Percentiles rank a stretch among this genome's conserved stretches.
phyloP scores from a whole-genome alignment of 30 jellyfish, hydroid and myxozoan genomes.

The Phacellophora camtschatica region DNA sequence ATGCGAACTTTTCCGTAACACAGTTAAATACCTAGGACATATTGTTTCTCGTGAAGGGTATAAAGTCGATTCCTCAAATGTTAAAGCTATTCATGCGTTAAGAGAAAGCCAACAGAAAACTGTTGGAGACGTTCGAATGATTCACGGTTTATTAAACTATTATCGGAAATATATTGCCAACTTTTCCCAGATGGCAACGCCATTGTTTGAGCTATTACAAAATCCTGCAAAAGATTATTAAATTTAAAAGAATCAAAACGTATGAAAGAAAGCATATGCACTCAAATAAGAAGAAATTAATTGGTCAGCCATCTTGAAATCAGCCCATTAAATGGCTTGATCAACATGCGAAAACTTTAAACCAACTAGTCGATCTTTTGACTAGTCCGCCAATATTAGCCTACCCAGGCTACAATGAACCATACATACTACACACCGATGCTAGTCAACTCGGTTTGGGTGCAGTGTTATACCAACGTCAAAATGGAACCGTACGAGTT shows the following conservation, averaged over 20 bases:
- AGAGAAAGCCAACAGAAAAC: constrained; percentile 1
- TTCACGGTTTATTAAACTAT: constrained; percentile 14
- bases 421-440: constrained; percentile 51
- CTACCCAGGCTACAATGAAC: constrained; percentile 40
- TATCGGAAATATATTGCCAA: constrained; percentile 20
- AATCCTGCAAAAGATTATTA: constrained; percentile 12
- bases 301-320: constrained; percentile 1
- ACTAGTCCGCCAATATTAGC: constrained; percentile 38
- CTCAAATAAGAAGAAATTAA: too few species aligned
- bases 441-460: constrained; percentile 47
- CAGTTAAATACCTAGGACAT: constrained; percentile 32
- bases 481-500: constrained; percentile 11
- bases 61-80: not conserved
- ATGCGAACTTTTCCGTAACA: too few species aligned
- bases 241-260: too few species aligned
- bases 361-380: constrained; percentile 7
- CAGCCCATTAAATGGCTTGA: constrained; percentile 29
- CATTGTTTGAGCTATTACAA: constrained; percentile 38
- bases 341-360: constrained; percentile 13
- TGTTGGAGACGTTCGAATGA: constrained; percentile 14
- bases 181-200: constrained; percentile 46
- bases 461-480: constrained; percentile 38
- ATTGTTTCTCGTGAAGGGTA: constrained; percentile 28
- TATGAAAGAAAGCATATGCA: too few species aligned
- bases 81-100: not conserved